Conservation (phyloP, 2,888 invertebrate species). For the Hydroisotoma schaefferi region DNA sequence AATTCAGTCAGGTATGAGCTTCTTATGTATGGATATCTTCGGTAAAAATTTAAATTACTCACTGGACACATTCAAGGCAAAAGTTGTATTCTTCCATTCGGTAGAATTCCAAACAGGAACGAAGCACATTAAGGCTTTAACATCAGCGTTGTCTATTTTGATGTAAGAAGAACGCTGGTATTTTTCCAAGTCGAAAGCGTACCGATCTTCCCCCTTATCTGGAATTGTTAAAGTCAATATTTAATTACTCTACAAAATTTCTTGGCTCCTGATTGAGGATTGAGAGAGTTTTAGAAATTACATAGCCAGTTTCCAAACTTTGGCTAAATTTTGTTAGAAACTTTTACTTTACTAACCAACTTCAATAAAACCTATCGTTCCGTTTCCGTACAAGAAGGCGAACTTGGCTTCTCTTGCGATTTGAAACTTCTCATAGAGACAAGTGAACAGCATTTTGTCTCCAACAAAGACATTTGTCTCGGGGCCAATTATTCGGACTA, state of each 20-base stretch:
- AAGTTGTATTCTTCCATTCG: conserved; percentile 30
- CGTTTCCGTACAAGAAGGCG: conserved; percentile 34
- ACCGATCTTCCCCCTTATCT: conserved; percentile 33
- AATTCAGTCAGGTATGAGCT: too few species aligned
- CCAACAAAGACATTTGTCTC: conserved; percentile 39
- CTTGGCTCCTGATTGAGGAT: neutral
- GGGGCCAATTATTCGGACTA: conserved; percentile 36
- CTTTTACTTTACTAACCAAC: conserved; percentile 19
- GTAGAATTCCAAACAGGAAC: conserved; percentile 39
- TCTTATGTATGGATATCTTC: neutral
- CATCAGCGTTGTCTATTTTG: conserved; percentile 26
- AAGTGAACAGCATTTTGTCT: conserved; percentile 39
- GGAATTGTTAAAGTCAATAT: neutral
- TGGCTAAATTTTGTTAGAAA: neutral
- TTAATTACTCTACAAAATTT: neutral
- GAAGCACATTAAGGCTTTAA: conserved; percentile 34
- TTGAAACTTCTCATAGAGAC: conserved; percentile 38
- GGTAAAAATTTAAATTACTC: neutral
- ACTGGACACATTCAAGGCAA: conserved; percentile 30
- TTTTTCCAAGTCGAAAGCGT: conserved; percentile 31
- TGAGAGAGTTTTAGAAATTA: neutral
- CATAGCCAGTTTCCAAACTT: neutral
- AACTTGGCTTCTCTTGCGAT: conserved; percentile 33
- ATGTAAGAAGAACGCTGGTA: conserved; percentile 36
- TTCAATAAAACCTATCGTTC: conserved; percentile 33